Evolutionary conservation across 2,888 invertebrate genomes (phyloP), one percentile per base, ranked within the genome.

Genomic region (Melipona beecheii): DNA sequence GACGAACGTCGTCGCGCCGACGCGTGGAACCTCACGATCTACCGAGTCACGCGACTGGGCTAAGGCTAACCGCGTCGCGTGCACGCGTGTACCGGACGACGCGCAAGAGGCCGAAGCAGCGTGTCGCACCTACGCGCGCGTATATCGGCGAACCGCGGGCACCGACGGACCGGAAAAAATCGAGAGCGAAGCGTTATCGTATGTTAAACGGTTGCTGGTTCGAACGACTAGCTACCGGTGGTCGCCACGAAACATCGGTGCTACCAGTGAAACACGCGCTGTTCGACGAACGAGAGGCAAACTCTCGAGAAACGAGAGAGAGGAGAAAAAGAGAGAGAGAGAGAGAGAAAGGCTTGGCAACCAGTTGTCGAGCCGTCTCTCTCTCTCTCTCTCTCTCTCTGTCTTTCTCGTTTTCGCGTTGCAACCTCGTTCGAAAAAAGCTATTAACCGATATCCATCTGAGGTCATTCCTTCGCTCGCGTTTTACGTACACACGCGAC

Each of bases 381-480:
- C 6, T 27, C 1, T 27, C 27, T 27, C 27, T 27, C 27, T 56
- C 17, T 31, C 60, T 31, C 31, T 31, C 31, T 31, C 31, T 56
- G 15, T 31, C 60, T 36, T 0, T 70, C 71, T 64, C 43, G 43
- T 56, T 65, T 75, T 68, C 80, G 62, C 75, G 81, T 76, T 78
- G 88, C 87, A 89, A 88, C 87, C 90, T 90, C 88, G 90, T 74
- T 86, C 89, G 92, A 92, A 93, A 91, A 93, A 93, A 93, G 92
- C 93, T 93, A 93, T 93, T 92, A 93, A 92, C 92, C 93, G 93
- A 93, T 93, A 93, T 92, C 89, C 92, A 92, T 93, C 93, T 92
- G 93, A 90, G 93, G 92, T 93, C 92, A 91, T 92, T 92, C 90
- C 90, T 89, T 85, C 90, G 86, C 90, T 87, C 88, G 84, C 85